Percentiles rank a stretch among this genome's conserved stretches.
These are phyloP conservation scores for Acronicta leporina DNA, from an alignment of 2,888 invertebrate species.

Conservation along the genomic window DNA sequence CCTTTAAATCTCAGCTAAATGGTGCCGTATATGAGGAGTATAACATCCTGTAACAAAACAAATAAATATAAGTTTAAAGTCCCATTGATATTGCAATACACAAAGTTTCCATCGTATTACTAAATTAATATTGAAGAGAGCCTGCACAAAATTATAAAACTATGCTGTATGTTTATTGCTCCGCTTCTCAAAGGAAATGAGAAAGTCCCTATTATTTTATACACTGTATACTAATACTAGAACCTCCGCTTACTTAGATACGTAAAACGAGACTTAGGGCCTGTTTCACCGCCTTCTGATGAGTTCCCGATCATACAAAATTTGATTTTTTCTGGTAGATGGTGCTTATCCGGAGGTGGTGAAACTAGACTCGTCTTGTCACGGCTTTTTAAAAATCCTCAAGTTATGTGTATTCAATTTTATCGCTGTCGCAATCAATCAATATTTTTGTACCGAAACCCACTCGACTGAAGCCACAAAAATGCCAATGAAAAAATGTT, in stretches of 20 bases:
- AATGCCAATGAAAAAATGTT: conserved; percentile 12
- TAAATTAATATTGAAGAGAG: conserved; percentile 36
- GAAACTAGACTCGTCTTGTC: too few species aligned
- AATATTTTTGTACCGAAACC: conserved; percentile 10
- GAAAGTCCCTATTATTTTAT: conserved; percentile 35
- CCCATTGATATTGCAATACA: conserved; percentile 1
- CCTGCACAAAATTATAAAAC: conserved; percentile 38
- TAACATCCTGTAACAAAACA: conserved; percentile 85
- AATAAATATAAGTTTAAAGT: conserved; percentile 33
- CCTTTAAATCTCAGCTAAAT: conserved; percentile 83
- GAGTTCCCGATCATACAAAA: too few species aligned
- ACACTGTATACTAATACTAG: conserved; percentile 24
- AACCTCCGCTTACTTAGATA: neutral
- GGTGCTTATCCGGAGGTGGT: too few species aligned
- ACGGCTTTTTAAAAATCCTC: neutral
- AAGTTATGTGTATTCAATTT: neutral
- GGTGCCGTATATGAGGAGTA: conserved; percentile 85
- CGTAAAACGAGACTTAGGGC: too few species aligned
- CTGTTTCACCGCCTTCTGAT: too few species aligned
- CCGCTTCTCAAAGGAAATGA: conserved; percentile 20
- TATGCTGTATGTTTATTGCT: conserved; percentile 36
- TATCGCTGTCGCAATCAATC: conserved; percentile 8
- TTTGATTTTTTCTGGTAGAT: too few species aligned
- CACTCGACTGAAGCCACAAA: conserved; percentile 22
- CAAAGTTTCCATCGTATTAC: conserved; percentile 20